Conservation (phyloP, 2,888 invertebrate species). For the Clepsis dumicolana region DNA sequence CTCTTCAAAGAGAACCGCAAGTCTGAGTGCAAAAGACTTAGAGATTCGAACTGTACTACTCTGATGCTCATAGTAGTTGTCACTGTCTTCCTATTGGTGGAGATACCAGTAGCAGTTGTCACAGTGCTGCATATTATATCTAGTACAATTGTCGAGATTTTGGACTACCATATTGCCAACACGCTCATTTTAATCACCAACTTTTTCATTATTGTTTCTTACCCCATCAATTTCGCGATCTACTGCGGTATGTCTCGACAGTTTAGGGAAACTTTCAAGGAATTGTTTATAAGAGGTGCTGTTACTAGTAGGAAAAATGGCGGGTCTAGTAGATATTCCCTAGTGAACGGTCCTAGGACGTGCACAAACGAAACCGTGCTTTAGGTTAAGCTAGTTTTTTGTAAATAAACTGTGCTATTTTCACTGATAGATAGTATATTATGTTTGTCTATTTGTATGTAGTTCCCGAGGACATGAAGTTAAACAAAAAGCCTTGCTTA, state of each 20-base stretch:
- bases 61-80: slow-evolving; percentile 95
- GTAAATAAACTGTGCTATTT: slow-evolving; percentile 44
- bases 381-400: slow-evolving; percentile 62
- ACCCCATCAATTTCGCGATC: slow-evolving; percentile 97
- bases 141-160: slow-evolving; percentile 89
- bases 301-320: slow-evolving; percentile 88
- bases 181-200: slow-evolving; percentile 93
- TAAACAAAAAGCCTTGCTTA: background rate
- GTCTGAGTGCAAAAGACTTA: slow-evolving; percentile 91
- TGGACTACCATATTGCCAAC: slow-evolving; percentile 92
- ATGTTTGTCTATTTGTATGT: slow-evolving; percentile 43
- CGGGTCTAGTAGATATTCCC: slow-evolving; percentile 91
- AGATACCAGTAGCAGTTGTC: slow-evolving; percentile 94
- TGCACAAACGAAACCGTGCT: slow-evolving; percentile 94
- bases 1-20: slow-evolving; percentile 92
- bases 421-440: slow-evolving; percentile 44
- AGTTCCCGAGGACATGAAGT: background rate
- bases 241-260: slow-evolving; percentile 98
- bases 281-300: slow-evolving; percentile 89
- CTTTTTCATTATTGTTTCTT: slow-evolving; percentile 96
- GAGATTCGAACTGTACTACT: slow-evolving; percentile 94
- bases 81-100: slow-evolving; percentile 93
- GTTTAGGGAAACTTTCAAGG: slow-evolving; percentile 97
- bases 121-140: slow-evolving; percentile 94
- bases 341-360: slow-evolving; percentile 93